Evolutionary conservation across 2,888 invertebrate species (phyloP), one percentile per base, ranked within the genome.

Genomic region (Hypselothyrea guttata): DNA sequence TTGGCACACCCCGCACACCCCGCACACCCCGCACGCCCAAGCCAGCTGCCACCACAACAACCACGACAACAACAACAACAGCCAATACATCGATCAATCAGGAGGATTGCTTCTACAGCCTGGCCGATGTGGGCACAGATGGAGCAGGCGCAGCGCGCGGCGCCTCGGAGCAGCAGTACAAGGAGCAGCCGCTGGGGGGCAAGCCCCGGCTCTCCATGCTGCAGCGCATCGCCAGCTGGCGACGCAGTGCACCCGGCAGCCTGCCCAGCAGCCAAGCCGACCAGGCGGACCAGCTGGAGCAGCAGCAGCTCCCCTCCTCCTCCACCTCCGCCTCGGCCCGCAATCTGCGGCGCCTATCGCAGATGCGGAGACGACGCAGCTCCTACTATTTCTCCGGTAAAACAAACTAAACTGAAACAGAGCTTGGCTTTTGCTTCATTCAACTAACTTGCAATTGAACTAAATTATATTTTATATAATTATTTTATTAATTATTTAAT

Each of bases 351-450:
- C 88, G 89, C 40, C 58, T 89, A 33, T 89, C 89, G 34, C 88
- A 89, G 68, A 69, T 86, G 31, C 84, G 88, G 48, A 78, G 88
- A 7, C 81, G 90, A 7, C 83, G 90, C 62, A 90, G 88, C 71
- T 90, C 89, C 42, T 90, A 88, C 63, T 90, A 89, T 57, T 89
- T 88, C 75, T 88, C 89, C 62, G 89, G 89, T 89, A 89, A 9
- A 12, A 27, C 7, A n/a, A n/a, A n/a, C 30, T 7, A n/a, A 22
- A 9, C 2, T 33, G 31, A 13, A 18, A 13, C 34, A 31, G 16
- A 34, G 54, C 40, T 48, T 33, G 40, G 8, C 13, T 41, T 28
- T 7, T 16, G 12, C 27, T 22, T 22, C 22, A 7, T 4, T n/a
- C n/a, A n/a, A n/a, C n/a, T n/a, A n/a, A 7, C 18, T 7, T 15